phyloP scores from a whole-genome alignment of 2,797 vertebrate species.

The Pristis pectinata region DNA sequence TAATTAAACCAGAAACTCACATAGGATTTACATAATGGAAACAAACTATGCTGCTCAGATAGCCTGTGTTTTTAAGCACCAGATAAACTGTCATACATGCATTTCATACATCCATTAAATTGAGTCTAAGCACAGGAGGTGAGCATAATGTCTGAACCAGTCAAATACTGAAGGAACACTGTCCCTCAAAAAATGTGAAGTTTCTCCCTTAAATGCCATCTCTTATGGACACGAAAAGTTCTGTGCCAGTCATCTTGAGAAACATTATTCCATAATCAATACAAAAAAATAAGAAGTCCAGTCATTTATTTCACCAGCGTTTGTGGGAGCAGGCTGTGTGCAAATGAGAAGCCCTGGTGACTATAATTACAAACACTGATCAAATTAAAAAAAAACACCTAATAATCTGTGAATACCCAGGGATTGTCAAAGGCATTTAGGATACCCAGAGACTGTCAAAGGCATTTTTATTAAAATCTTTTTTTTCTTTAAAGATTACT shows the following conservation, averaged over 20 bases:
- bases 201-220: not conserved
- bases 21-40: not conserved
- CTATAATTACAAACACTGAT: not conserved
- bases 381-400: not conserved
- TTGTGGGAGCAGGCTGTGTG: not conserved
- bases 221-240: not conserved
- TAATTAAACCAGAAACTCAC: not conserved
- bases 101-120: not conserved
- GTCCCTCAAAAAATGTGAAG: not conserved
- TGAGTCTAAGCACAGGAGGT: not conserved
- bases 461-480: not conserved
- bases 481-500: not conserved
- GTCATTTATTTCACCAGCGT: not conserved
- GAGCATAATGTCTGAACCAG: not conserved
- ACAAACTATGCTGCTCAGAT: too few species aligned
- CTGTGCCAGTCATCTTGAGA: not conserved
- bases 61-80: not conserved
- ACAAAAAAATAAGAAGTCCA: not conserved
- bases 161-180: not conserved
- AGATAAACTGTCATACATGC: not conserved
- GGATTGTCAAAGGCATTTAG: not conserved
- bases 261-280: not conserved
- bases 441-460: not conserved
- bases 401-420: not conserved
- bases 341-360: not conserved